Evolutionary conservation across 2,888 invertebrate species (phyloP), one percentile per base, ranked within the genome.

Genomic region (Bembecia ichneumoniformis): DNA sequence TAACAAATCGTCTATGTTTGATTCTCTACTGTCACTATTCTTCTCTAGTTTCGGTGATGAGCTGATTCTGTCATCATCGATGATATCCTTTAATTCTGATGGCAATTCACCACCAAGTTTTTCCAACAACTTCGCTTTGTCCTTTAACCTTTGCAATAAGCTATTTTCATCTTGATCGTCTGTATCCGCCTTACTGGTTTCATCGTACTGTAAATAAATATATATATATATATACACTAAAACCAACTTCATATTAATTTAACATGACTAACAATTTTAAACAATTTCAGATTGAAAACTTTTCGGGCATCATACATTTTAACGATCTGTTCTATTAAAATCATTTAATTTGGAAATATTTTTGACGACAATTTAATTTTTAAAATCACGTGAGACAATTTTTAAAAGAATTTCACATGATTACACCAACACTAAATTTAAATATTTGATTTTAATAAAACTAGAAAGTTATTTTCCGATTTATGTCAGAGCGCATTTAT

Each of bases 41-140:
- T 53, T 58, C 3, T 64, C 63, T 52, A 58, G 61, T 40, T 56
- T 60, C 16, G 56, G 60, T 17, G 74, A 71, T 10, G 66, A 69
- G 5, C 52, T 14, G 1, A 57, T 56, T 52, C 63, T 68, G 49
- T 77, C 78, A 45, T 78, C 80, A 57, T 73, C 70, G 10, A 88
- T 86, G 35, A 88, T 82, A 54, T 82, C 75, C 57, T 84, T 79
- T 5, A 88, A 58, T 15, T 88, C 88, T 16, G 74, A 74, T 0
- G 89, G 89, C 52, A 89, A 59, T 59, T 89, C 86, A 0, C 89
- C 89, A 0, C 89, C 89, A 0, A 89, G 68, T 57, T 87, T 87
- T 62, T 89, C 87, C 51, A 90, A 62, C 28, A 89, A 57, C 57
- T 80, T 82, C 0, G 89, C 88, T 71, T 89, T 87, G 50, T 84